Evolutionary conservation across 2,888 invertebrate species (phyloP), one percentile per base, ranked within the genome.

Genomic region (Odontocolon sp.): DNA sequence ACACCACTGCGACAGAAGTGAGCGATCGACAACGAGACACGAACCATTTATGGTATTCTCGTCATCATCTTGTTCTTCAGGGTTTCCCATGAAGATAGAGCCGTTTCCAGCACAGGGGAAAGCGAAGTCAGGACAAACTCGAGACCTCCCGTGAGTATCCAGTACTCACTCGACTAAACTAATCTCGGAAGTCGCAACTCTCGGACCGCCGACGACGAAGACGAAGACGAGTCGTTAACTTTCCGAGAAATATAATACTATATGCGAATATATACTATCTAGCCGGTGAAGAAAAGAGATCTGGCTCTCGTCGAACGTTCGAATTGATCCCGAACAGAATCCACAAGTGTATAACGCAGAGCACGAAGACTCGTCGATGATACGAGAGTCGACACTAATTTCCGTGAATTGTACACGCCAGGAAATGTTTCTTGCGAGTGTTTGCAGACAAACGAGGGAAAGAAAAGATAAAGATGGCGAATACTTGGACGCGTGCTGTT

Each of bases 51-150:
- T 64, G 69, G 75, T 59, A 38, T 26, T 59, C 33, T 21, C 47
- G 9, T 59, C 64, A 64, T 69, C 26, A 56, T 75, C 69, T 59
- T 63, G 69, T 75, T 75, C 69, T 75, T 69, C 45, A 57, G 64
- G 69, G 56, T 69, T 63, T 59, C 50, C 69, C 64, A 75, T 69
- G 52, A 50, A 75, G 75, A 75, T 75, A 64, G 69, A 75, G 75
- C 64, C 69, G 64, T 69, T 64, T 47, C 26, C n/a, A 26, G 47
- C n/a, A 9, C 11, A 26, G 18, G 42, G 18, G 42, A 42, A 23
- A 3, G n/a, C n/a, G n/a, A n/a, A n/a, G n/a, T n/a, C n/a, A n/a
- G n/a, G n/a, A n/a, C n/a, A n/a, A n/a, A n/a, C n/a, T n/a, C 31
- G 23, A 54, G 66, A 71, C 70, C 76, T 76, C 66, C 70, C 61